Conservation (phyloP, 2,797 vertebrate genomes). For the Diceros bicornis region DNA sequence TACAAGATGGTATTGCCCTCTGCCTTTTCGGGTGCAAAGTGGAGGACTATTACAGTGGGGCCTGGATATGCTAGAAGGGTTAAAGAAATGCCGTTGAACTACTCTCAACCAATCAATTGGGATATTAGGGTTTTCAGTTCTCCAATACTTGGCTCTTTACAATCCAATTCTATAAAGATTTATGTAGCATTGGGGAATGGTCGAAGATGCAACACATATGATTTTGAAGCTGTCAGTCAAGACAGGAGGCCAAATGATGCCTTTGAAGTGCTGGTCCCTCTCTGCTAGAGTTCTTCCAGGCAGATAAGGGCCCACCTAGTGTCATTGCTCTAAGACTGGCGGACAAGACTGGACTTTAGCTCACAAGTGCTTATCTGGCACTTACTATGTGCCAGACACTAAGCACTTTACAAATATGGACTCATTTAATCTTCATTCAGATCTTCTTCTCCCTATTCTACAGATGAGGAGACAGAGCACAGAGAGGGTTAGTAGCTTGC, state of each 20-base stretch:
- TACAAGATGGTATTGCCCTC: slow-evolving; percentile 14
- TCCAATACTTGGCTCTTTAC: slow-evolving; percentile 81
- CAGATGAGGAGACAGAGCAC: background rate
- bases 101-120: slow-evolving; percentile 72
- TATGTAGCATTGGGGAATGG: slow-evolving; percentile 77
- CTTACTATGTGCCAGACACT: background rate
- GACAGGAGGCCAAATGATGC: slow-evolving; percentile 74
- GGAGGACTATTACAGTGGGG: background rate
- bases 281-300: slow-evolving; percentile 57
- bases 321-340: slow-evolving; percentile 14
- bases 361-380: background rate
- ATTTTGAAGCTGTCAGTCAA: slow-evolving; percentile 81
- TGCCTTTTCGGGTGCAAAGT: slow-evolving; percentile 66
- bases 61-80: slow-evolving; percentile 60
- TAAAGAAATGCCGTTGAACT: slow-evolving; percentile 64
- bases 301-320: slow-evolving; percentile 46
- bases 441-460: background rate
- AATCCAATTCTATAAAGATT: slow-evolving; percentile 83
- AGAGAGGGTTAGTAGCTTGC: background rate
- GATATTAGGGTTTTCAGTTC: slow-evolving; percentile 82
- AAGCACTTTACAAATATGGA: background rate
- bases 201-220: slow-evolving; percentile 15
- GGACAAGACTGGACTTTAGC: background rate
- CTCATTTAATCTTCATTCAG: background rate
- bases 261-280: slow-evolving; percentile 48